Base-by-base conservation (phyloP, 2,888 invertebrate genomes). In the Euzophera pinguis region DNA sequence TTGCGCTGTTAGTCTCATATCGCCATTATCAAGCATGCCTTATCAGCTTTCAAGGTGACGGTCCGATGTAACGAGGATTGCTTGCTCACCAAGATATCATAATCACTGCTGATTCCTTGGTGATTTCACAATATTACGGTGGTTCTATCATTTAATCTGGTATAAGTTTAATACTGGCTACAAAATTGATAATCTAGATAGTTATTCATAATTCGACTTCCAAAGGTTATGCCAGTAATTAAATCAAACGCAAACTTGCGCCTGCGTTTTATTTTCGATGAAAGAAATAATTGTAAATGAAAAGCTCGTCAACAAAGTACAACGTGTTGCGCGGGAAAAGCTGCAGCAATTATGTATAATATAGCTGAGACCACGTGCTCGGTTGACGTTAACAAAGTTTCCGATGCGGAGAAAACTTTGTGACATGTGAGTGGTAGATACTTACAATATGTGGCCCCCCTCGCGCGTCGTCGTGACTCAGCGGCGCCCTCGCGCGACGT, bases 351-450 rank as follows among this genome's bases (percentile, higher is more conserved):
- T 84, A 82, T 79, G 75, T 81, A 78, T 77, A 75, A 78, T 80
- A 83, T 78, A 74, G 73, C 75, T 79, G 75, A 84, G 85, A 82
- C 89, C 90, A 90, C 90, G 90, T 90, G 90, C 84, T 89, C 88
- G 71, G 78, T 80, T 89, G 88, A 89, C 87, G 88, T 84, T 89
- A 87, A 87, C 89, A 89, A 89, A 90, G 89, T 90, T 90, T 89
- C 77, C 82, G 84, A 87, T 88, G 86, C 84, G 84, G 84, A 84
- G 88, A 85, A 87, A 90, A 89, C 88, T 90, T 90, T 86, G 87
- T 88, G 89, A 89, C 89, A 89, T 90, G 89, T 89, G 89, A 88
- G 89, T 78, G 79, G 84, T 85, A 80, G 81, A 83, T 88, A 88
- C 85, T 87, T 87, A 84, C 84, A 83, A 85, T 88, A 87, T 88